Base-by-base conservation (phyloP, 2,797 vertebrate species). In the Xiphophorus birchmanni region DNA sequence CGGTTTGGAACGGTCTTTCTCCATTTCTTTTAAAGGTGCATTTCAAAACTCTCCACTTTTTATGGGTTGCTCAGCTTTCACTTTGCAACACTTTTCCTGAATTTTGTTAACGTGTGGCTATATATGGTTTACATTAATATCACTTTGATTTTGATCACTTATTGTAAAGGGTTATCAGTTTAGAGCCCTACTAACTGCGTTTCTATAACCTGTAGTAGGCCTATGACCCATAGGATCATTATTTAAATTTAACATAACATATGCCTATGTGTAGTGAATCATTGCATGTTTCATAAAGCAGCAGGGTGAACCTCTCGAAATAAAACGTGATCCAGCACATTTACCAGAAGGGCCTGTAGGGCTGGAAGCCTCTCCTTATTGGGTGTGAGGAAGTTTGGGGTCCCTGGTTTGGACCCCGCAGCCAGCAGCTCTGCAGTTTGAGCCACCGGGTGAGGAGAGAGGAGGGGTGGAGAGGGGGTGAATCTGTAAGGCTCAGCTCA, bases 401-500 rank as follows among this genome's bases (percentile, higher is more conserved):
- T 29, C 75, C 79, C 37, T 13, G 40, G 32, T 13, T 11, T 5
- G 21, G 15, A 35, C 32, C 32, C 60, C 60, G 6, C 74, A 54
- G 47, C 48, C 76, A 79, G 56, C 78, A 32, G 82, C 86, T 71
- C 84, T 80, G 87, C 84, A 58, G 77, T 50, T 72, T 56, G 72
- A 77, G 87, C 84, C 73, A 79, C 79, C 65, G 87, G 86, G 75
- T 45, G 80, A 80, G 82, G 75, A 73, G 52, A 12, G 47, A 6
- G 56, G 52, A 12, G 52, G 56, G 69, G 73, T 35, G 67, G 80
- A 69, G 82, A 60, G 52, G 23, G 52, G 23, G 83, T 56, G 86
- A 74, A 76, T 85, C 84, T 82, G 90, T 87, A 86, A 89, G 89
- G 82, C 90, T 89, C 77, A 0, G 80, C 82, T 88, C 90, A 89